Conservation (phyloP, 1,140 invertebrate species). For the Lordiphosa mommai region DNA sequence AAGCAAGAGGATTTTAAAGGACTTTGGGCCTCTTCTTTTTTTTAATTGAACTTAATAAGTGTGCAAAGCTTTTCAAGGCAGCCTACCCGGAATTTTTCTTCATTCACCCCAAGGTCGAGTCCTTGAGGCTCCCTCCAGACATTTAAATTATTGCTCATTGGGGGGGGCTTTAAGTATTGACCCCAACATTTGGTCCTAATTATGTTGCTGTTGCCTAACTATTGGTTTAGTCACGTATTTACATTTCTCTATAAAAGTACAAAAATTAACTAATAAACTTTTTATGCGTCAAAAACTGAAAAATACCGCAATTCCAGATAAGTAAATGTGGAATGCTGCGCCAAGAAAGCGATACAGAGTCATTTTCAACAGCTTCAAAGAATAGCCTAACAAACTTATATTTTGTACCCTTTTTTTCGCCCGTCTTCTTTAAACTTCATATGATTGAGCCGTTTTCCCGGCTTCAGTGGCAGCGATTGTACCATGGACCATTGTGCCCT, state of each 20-base stretch:
- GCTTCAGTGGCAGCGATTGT: conserved; percentile 86
- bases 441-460: conserved; percentile 86
- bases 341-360: conserved; percentile 31
- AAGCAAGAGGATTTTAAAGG: conserved; percentile 14
- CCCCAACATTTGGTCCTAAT: conserved; percentile 36
- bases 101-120: conserved; percentile 2
- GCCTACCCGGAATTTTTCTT: conserved; percentile 9
- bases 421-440: conserved; percentile 82
- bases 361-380: background rate
- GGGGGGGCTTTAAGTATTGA: conserved; percentile 24
- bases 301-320: conserved; percentile 22
- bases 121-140: conserved; percentile 25
- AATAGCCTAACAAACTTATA: background rate
- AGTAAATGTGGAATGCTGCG: conserved; percentile 26
- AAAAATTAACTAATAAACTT: conserved; percentile 36
- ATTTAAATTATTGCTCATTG: conserved; percentile 50
- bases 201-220: conserved; percentile 16
- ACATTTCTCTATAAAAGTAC: background rate
- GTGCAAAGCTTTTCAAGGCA: conserved; percentile 23
- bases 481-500: conserved; percentile 86
- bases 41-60: conserved; percentile 39
- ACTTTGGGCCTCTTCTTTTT: conserved; percentile 13
- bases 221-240: conserved; percentile 35
- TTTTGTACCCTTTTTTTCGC: too few species aligned
- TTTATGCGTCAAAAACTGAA: conserved; percentile 34